Conservation (phyloP, 2,797 vertebrate genomes). For the Picus viridis region DNA sequence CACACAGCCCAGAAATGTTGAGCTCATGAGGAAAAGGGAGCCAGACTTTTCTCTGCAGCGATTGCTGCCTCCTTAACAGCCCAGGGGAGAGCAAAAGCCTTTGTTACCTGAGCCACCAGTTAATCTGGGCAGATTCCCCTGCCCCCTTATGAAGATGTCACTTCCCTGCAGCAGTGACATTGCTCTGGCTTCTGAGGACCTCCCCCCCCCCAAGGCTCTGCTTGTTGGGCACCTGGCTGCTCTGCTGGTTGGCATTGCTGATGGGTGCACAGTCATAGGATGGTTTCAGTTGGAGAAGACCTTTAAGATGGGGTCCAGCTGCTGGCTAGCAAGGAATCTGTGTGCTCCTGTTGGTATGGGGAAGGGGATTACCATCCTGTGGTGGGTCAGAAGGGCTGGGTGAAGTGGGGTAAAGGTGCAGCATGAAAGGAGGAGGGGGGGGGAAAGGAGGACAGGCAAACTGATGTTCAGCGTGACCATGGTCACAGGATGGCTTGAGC, state of each 20-base stretch:
- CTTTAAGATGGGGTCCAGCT: too few species aligned
- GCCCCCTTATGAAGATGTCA: not conserved
- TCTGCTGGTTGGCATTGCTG: not conserved
- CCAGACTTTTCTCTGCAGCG: slow-evolving; percentile 41
- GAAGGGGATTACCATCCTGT: not conserved
- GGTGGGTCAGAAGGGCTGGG: not conserved
- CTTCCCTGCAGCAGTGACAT: not conserved
- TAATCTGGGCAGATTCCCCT: not conserved
- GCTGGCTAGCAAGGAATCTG: too few species aligned
- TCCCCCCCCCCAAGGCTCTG: not conserved
- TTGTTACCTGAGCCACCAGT: not conserved
- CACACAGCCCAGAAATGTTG: not conserved
- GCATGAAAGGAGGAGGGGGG: too few species aligned
- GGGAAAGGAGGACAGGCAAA: not conserved
- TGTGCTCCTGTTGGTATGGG: fast-evolving
- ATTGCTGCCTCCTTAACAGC: not conserved
- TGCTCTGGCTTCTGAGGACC: not conserved
- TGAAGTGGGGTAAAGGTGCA: fast-evolving
- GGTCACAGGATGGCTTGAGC: fast-evolving
- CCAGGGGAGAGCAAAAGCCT: not conserved
- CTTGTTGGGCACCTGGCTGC: not conserved
- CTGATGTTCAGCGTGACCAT: fast-evolving
- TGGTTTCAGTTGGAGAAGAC: too few species aligned
- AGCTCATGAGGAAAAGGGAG: not conserved
- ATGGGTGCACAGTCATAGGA: too few species aligned